A percentile compares a stretch with the other conserved stretches of the same genome.
These are phyloP conservation scores for Drosophila nasuta DNA, from an alignment of 1,140 invertebrate genomes.

Conservation along the genomic window DNA sequence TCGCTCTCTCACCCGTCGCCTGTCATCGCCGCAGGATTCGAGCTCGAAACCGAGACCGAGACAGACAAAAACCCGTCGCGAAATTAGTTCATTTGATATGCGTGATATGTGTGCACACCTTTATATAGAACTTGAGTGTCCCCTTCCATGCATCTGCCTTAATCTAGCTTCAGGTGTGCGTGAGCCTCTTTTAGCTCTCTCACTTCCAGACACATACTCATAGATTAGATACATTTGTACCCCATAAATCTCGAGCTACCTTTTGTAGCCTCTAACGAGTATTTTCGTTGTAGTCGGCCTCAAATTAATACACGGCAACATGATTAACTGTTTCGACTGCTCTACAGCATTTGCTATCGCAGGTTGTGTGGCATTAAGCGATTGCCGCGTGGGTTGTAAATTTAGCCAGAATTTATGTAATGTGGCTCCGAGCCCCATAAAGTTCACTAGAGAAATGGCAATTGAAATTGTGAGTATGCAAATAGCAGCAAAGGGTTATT, in stretches of 20 bases:
- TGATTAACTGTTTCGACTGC: slow-evolving; percentile 33
- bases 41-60: background rate
- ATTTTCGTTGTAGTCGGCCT: background rate
- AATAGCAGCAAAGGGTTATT: background rate
- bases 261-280: slow-evolving; percentile 2
- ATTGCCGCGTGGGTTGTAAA: slow-evolving; percentile 10
- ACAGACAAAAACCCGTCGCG: slow-evolving; percentile 25
- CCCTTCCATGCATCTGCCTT: background rate
- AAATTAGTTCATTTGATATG: slow-evolving; percentile 48
- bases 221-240: slow-evolving; percentile 30
- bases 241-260: slow-evolving; percentile 29
- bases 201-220: background rate
- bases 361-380: background rate
- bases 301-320: slow-evolving; percentile 41
- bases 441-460: slow-evolving; percentile 1
- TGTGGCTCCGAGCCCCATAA: slow-evolving; percentile 1
- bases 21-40: slow-evolving; percentile 23
- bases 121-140: background rate
- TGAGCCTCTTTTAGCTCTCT: background rate
- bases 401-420: slow-evolving; percentile 30
- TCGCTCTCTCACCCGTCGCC: slow-evolving; percentile 2
- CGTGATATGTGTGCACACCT: slow-evolving; percentile 3
- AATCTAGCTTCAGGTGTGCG: background rate
- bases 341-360: slow-evolving; percentile 3
- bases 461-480: background rate